These are phyloP conservation scores for Microplitis mediator DNA, from an alignment of 1,140 invertebrate genomes.

Conservation along the genomic window DNA sequence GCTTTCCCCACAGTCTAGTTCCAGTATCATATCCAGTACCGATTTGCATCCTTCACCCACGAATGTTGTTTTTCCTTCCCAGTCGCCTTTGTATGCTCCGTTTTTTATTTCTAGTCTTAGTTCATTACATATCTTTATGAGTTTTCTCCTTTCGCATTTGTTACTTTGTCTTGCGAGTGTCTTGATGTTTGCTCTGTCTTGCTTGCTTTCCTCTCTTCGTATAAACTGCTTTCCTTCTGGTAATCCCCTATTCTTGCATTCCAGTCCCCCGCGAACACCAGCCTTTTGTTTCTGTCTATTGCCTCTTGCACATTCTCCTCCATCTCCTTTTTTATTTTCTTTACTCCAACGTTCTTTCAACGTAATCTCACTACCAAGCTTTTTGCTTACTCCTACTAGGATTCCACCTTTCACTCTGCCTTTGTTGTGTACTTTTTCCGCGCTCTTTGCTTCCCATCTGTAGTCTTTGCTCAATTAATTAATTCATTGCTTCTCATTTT, in stretches of 20 bases:
- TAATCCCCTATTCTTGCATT: constrained; percentile 1
- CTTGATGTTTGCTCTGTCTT: neutral
- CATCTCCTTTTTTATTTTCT: neutral
- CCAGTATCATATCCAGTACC: neutral
- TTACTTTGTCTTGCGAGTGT: neutral
- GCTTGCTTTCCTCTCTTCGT: neutral
- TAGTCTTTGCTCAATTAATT: too few species aligned
- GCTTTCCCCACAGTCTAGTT: neutral
- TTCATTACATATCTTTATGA: neutral
- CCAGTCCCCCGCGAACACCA: neutral
- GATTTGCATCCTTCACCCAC: neutral
- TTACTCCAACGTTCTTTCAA: neutral
- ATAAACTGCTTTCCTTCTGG: neutral
- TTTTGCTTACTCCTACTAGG: too few species aligned
- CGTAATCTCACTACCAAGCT: too few species aligned
- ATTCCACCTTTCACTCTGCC: too few species aligned
- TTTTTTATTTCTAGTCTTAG: neutral
- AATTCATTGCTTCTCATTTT: too few species aligned
- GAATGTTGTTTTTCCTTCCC: neutral
- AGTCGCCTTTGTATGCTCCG: neutral
- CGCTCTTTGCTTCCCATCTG: too few species aligned
- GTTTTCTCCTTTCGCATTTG: neutral
- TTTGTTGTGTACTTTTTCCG: too few species aligned
- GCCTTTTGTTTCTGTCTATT: neutral
- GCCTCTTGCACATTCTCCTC: neutral